Conservation (phyloP, 1,140 invertebrate species). For the Drosophila sechellia region DNA sequence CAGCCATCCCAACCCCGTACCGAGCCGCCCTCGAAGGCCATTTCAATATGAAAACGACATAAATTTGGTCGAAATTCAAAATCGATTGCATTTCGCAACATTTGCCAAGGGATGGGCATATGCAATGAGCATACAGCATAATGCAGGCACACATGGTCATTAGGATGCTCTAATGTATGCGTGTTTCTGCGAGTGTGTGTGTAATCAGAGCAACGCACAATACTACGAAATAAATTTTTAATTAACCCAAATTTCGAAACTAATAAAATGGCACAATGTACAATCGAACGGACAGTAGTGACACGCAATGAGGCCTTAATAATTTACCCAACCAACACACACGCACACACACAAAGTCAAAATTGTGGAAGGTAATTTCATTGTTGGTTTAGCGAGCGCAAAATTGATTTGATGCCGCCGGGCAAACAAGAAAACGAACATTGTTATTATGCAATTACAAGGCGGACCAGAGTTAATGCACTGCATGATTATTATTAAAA, state of each 20-base stretch:
- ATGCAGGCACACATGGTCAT: conserved; percentile 10
- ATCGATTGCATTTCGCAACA: conserved; percentile 71
- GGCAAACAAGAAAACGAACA: conserved; percentile 39
- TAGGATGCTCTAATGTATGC: not conserved
- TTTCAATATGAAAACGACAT: conserved; percentile 64
- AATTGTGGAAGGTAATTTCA: conserved; percentile 5
- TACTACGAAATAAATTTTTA: conserved; percentile 76
- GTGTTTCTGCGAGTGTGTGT: not conserved
- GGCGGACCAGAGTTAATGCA: conserved; percentile 67
- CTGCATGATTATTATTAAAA: conserved; percentile 76
- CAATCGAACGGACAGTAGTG: conserved; percentile 25
- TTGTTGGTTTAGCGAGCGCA: conserved; percentile 51
- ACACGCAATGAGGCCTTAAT: conserved; percentile 54
- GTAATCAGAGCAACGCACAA: conserved; percentile 17
- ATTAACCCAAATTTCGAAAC: conserved; percentile 79
- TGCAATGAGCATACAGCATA: conserved; percentile 27
- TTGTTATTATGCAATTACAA: conserved; percentile 78
- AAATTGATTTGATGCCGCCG: conserved; percentile 41
- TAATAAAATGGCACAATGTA: conserved; percentile 67
- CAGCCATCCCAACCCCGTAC: too few relatives aligned
- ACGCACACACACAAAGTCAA: conserved; percentile 4
- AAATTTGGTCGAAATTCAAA: conserved; percentile 68
- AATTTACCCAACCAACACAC: conserved; percentile 55
- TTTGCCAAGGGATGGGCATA: conserved; percentile 53
- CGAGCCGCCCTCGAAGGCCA: conserved; percentile 26